Percentiles rank a stretch among this genome's conserved stretches.
Evolutionary conservation across 2,113 vertebrate genomes (phyloP).

Genomic region (Diadophis punctatus): DNA sequence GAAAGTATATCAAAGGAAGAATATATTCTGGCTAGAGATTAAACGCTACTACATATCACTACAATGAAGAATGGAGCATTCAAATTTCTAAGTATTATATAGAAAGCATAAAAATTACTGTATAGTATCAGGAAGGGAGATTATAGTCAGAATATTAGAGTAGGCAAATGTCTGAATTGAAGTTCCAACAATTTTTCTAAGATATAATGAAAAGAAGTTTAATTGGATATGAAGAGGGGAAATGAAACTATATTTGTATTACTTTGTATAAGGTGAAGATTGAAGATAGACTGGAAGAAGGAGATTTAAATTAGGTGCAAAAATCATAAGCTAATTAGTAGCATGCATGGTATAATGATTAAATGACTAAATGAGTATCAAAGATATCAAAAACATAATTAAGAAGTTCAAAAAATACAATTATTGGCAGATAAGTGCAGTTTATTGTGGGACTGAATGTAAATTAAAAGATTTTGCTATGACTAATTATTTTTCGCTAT

Average conservation of each 20-base stretch:
- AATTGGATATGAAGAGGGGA: background rate
- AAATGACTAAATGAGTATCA: slow-evolving; percentile 33
- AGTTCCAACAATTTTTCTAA: background rate
- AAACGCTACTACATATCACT: background rate
- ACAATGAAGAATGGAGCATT: background rate
- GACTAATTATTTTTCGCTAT: background rate
- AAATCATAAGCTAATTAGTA: slow-evolving; percentile 18
- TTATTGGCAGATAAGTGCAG: background rate
- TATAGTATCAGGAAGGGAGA: background rate
- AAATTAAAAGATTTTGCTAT: slow-evolving; percentile 13
- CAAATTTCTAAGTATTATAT: background rate
- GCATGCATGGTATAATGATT: background rate
- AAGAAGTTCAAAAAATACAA: slow-evolving; percentile 35
- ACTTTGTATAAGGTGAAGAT: slow-evolving; percentile 27
- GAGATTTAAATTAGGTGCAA: slow-evolving; percentile 10
- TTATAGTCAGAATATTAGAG: background rate
- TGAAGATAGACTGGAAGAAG: slow-evolving; percentile 29
- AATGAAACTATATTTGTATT: background rate
- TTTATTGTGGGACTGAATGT: slow-evolving; percentile 20
- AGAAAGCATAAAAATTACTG: background rate
- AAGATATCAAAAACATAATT: slow-evolving; percentile 29
- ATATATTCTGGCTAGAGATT: background rate
- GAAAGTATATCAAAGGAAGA: background rate
- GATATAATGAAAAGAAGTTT: background rate
- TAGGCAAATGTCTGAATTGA: background rate